Evolutionary conservation across 2,888 invertebrate genomes (phyloP), one percentile per base, ranked within the genome.

Genomic region (Sclerodermus sp.): DNA sequence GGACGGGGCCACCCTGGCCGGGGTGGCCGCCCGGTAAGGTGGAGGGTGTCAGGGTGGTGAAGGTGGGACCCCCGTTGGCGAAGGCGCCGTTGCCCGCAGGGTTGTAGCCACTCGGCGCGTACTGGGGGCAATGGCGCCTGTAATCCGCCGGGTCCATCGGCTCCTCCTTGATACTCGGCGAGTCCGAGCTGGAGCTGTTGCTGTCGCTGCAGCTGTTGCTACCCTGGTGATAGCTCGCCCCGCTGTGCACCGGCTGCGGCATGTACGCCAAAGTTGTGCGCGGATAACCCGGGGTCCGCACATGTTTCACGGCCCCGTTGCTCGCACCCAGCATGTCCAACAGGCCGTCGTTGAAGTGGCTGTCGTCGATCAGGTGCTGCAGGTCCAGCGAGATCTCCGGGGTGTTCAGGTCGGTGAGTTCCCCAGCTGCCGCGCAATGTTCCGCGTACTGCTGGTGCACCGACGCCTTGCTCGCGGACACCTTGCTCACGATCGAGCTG

Each of bases 311-410:
- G 42, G 64, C 60, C 0, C 71, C 69, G 60, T 72, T 66, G 13
- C 72, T 82, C 29, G 67, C 73, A 16, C 79, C 89, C 16, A 93
- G 82, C 76, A 94, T 91, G 73, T 94, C 94, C 66, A 94, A 89
- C 37, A 94, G 82, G 31, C 91, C 91, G 66, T 93, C 92, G 68
- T 89, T 87, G 80, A 94, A 93, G 80, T 93, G 92, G 29, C 84
- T 82, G 78, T 94, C 94, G 80, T 94, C 93, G 73, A 96, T 94
- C 69, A 96, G 84, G 78, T 92, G 90, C 74, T 95, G 93, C 61
- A 96, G 82, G 74, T 96, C 95, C 72, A 96, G 82, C 60, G 93
- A 92, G 77, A 95, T 93, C 80, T 96, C 96, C 63, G 93, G 92
- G 51, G 91, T 90, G 78, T 93, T 93, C 70, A 96, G 84, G 77